These are phyloP conservation scores for Callaeas wilsoni DNA, from an alignment of 2,113 vertebrate genomes.

Conservation along the genomic window DNA sequence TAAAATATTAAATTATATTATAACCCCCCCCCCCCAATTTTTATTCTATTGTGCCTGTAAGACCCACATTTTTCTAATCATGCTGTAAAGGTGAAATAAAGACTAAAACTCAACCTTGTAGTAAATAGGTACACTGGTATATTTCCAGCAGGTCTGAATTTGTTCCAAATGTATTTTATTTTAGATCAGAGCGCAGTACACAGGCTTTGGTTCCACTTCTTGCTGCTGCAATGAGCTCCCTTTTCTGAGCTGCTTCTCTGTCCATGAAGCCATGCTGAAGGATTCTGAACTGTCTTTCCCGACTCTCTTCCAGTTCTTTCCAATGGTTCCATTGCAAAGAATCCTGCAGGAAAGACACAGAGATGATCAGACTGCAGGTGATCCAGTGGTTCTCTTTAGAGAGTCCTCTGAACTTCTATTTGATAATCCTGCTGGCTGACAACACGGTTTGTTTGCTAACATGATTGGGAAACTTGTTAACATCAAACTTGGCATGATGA, in stretches of 20 bases:
- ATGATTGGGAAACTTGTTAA: background rate
- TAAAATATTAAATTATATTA: background rate
- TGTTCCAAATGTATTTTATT: slow-evolving; percentile 5
- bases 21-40: background rate
- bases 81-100: background rate
- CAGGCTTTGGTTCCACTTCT: slow-evolving; percentile 4
- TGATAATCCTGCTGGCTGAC: background rate
- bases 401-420: background rate
- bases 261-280: slow-evolving; percentile 12
- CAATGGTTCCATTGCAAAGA: slow-evolving; percentile 60
- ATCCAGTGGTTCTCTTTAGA: background rate
- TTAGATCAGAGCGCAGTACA: background rate
- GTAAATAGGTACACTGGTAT: background rate
- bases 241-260: slow-evolving; percentile 18
- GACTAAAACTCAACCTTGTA: background rate
- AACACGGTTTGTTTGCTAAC: background rate
- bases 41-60: background rate
- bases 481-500: background rate
- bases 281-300: slow-evolving; percentile 62
- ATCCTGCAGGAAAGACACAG: slow-evolving; percentile 18
- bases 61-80: background rate
- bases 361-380: background rate
- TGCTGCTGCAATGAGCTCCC: background rate
- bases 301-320: slow-evolving; percentile 72
- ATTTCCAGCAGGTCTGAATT: background rate